Base-by-base conservation (phyloP, 37 sponge, comb jelly and placozoan species). In the Cliona cf. orientalis region DNA sequence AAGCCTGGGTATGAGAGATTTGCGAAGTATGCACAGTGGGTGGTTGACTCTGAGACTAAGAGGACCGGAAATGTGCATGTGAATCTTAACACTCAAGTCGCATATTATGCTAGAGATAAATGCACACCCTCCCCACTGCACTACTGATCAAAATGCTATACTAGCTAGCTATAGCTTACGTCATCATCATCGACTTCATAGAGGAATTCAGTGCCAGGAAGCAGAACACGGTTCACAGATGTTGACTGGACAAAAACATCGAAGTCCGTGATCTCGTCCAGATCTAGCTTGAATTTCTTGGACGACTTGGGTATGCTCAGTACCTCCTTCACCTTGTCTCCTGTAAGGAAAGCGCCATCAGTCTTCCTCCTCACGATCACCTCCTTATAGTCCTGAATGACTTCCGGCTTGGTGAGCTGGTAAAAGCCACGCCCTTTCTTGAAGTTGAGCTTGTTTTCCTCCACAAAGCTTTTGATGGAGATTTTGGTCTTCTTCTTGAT, bases 321-420 rank as follows among this genome's bases (percentile, higher is more conserved):
- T 5, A 60, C 41, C 38, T 60, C 60, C 22, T 42, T 35, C 6
- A 75, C 58, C n/a, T 56, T 31, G 25, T 75, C 61, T 75, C 76
- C 76, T 23, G 76, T 60, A 33, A 75, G 33, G 7, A 58, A 37
- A 1, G 19, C n/a, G 33, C 62, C 62, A 35, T 75, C 76, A 2
- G 76, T 38, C 76, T 75, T 58, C 25, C 76, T 75, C 7, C 76
- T 38, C 4, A 58, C 42, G 11, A 75, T 9, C 1, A 75, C 28
- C 58, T 59, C 60, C 62, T 75, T 75, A 62, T 75, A 75, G 61
- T 75, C 76, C 76, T 75, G 76, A 41, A 75, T 60, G n/a, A 36
- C 40, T 42, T 75, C 76, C 23, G 76, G 61, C 25, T 75, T 75
- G 58, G 61, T 75, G 59, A 75, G 76, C 26, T 75, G 76, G 25